These are phyloP conservation scores for Antigone vipio DNA, from an alignment of 2,113 vertebrate species.

Conservation along the genomic window DNA sequence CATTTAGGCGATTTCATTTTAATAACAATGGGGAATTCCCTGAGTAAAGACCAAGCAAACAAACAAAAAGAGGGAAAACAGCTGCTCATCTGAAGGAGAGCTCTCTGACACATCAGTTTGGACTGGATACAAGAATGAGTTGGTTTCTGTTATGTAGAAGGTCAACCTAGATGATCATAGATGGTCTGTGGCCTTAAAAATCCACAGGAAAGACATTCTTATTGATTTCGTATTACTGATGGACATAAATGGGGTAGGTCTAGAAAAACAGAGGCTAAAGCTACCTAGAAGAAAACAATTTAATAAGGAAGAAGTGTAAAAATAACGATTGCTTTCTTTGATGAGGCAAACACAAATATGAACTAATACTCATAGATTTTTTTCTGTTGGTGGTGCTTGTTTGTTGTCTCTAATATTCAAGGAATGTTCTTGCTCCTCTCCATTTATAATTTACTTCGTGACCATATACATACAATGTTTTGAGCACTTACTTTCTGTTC, in stretches of 20 bases:
- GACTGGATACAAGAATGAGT: not conserved
- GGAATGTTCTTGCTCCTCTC: not conserved
- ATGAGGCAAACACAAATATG: not conserved
- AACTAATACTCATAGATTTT: not conserved
- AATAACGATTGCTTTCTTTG: not conserved
- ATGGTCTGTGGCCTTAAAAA: not conserved
- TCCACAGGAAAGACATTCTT: not conserved
- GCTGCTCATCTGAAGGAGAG: not conserved
- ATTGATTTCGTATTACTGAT: not conserved
- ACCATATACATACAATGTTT: not conserved
- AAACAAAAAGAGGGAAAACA: not conserved
- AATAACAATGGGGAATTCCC: not conserved
- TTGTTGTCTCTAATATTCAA: not conserved
- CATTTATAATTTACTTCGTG: not conserved
- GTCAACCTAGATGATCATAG: not conserved
- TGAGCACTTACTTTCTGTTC: slow-evolving; percentile 10
- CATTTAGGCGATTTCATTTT: not conserved
- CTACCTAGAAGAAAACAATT: not conserved
- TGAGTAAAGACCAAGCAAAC: not conserved
- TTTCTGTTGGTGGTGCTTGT: not conserved
- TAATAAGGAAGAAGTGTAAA: not conserved
- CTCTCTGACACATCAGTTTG: not conserved
- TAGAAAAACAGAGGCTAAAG: not conserved
- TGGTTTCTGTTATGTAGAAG: not conserved
- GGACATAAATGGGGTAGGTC: not conserved